Conservation (phyloP, 64 coral and sea anemone species). For the Montipora capricornis region DNA sequence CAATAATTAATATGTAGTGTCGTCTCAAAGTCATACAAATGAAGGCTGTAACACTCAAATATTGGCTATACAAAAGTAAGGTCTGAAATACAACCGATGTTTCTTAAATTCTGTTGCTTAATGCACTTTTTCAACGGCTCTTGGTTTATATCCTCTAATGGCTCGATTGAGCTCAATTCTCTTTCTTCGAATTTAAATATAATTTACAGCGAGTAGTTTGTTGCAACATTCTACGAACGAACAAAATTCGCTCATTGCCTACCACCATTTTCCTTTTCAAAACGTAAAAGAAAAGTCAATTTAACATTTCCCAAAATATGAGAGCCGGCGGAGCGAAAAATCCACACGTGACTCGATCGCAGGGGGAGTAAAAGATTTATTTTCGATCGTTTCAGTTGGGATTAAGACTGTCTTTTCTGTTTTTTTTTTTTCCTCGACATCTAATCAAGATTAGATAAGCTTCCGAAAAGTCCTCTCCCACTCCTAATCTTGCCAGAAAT, state of each 20-base stretch:
- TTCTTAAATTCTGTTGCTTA: no score
- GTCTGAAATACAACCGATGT: no score
- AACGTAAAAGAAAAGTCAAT: not conserved
- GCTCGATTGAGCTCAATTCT: not conserved
- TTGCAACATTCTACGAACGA: no score
- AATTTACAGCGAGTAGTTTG: no score
- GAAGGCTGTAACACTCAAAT: not conserved
- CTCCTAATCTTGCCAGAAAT: not conserved
- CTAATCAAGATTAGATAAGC: not conserved
- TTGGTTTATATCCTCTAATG: no score
- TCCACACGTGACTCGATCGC: not conserved
- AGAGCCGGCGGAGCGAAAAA: not conserved
- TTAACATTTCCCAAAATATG: not conserved
- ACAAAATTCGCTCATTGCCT: not conserved
- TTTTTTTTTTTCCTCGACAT: not conserved
- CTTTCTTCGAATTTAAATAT: not conserved
- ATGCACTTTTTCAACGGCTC: no score
- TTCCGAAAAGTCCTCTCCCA: no score
- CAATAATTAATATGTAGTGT: not conserved
- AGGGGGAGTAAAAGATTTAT: no score
- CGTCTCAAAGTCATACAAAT: not conserved
- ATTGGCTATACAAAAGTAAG: not conserved
- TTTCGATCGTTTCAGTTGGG: no score
- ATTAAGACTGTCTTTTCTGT: not conserved
- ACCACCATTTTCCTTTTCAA: not conserved